These are phyloP conservation scores for Leguminivora glycinivorella DNA, from an alignment of 1,140 invertebrate species.

Conservation along the genomic window DNA sequence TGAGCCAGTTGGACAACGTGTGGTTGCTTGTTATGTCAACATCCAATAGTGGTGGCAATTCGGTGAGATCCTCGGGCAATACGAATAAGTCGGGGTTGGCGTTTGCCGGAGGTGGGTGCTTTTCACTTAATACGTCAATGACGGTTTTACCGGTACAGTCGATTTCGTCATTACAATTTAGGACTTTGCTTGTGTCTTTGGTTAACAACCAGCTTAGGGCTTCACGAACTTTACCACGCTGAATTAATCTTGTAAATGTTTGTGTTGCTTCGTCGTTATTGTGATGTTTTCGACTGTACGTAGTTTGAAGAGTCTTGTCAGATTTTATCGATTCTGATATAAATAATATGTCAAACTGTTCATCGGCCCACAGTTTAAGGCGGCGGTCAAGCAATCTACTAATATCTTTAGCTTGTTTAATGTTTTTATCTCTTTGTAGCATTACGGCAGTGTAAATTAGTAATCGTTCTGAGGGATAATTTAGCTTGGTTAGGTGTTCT, in stretches of 20 bases:
- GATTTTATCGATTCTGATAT: background rate
- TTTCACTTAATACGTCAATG: too few species aligned
- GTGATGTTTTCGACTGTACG: background rate
- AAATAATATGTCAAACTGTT: background rate
- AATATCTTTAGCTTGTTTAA: background rate
- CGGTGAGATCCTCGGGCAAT: too few species aligned
- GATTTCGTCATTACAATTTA: too few species aligned
- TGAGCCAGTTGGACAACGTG: too few species aligned
- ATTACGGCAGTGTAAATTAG: background rate
- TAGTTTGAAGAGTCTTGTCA: background rate
- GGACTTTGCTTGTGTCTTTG: too few species aligned
- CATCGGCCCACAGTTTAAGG: background rate
- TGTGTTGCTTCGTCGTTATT: background rate
- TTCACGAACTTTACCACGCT: background rate
- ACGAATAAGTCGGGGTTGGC: too few species aligned
- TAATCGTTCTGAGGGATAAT: background rate
- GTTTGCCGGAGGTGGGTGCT: too few species aligned
- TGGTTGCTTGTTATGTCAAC: too few species aligned
- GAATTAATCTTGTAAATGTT: background rate
- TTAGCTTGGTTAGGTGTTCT: background rate
- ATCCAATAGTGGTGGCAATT: too few species aligned
- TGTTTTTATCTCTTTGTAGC: background rate
- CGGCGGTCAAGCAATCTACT: background rate
- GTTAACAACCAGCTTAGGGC: too few species aligned
- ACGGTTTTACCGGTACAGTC: too few species aligned